phyloP scores from a whole-genome alignment of 2,888 invertebrate species.

The Vanessa cardui region DNA sequence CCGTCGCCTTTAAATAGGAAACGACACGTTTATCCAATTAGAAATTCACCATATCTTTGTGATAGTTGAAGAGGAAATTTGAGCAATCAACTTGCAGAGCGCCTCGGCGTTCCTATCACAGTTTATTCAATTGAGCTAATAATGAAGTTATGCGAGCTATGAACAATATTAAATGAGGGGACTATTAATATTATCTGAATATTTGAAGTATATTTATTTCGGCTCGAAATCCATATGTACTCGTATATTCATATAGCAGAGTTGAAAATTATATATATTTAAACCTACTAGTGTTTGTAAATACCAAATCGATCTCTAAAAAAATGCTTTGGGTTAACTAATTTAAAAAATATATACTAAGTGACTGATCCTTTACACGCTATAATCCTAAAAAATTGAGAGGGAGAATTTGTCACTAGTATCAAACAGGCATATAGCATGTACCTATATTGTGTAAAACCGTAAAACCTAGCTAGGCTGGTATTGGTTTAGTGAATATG shows the following conservation, averaged over 20 bases:
- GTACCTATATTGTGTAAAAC: too few species aligned
- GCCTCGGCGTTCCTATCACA: constrained; percentile 79
- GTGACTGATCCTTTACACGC: too few species aligned
- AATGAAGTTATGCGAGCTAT: constrained; percentile 80
- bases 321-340: too few species aligned
- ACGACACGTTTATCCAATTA: constrained; percentile 84
- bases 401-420: too few species aligned
- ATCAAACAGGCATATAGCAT: too few species aligned
- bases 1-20: constrained; percentile 82
- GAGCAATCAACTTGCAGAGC: constrained; percentile 82
- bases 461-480: too few species aligned
- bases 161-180: constrained; percentile 64
- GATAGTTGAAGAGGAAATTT: constrained; percentile 83
- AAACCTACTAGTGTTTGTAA: too few species aligned
- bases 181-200: constrained; percentile 30
- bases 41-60: constrained; percentile 84
- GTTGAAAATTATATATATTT: too few species aligned
- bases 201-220: background rate
- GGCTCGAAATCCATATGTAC: background rate
- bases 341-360: too few species aligned
- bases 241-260: background rate
- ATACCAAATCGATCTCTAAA: too few species aligned
- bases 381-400: too few species aligned
- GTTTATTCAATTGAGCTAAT: constrained; percentile 82
- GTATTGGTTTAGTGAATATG: too few species aligned